These are phyloP conservation scores for Melitaea athalia DNA, from an alignment of 2,888 invertebrate species.

Conservation along the genomic window DNA sequence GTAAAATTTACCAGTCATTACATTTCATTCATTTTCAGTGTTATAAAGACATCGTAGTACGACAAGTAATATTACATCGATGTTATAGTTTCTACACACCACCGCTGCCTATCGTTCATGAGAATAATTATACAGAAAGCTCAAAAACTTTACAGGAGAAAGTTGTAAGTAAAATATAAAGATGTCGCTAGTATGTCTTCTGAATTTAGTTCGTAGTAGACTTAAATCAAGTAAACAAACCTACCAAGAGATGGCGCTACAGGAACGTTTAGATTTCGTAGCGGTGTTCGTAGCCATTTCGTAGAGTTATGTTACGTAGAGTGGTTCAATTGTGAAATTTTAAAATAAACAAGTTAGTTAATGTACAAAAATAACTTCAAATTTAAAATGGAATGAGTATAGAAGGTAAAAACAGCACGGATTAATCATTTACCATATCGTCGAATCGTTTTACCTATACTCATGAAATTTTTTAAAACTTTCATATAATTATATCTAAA, in stretches of 20 bases:
- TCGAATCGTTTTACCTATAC: too few species aligned
- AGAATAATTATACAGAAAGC: neutral
- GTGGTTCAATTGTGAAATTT: neutral
- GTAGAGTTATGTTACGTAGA: constrained; percentile 1
- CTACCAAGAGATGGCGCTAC: constrained; percentile 23
- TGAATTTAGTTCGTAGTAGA: neutral
- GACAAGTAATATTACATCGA: constrained; percentile 15
- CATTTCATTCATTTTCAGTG: constrained; percentile 21
- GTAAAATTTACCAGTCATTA: constrained; percentile 21
- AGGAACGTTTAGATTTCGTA: neutral
- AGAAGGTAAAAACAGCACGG: too few species aligned
- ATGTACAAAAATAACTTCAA: neutral
- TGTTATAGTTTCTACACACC: neutral
- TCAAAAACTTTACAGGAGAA: constrained; percentile 3
- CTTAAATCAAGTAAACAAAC: neutral
- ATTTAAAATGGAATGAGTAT: too few species aligned
- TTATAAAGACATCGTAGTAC: constrained; percentile 15
- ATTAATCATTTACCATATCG: too few species aligned
- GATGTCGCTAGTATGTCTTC: constrained; percentile 13
- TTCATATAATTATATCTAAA: too few species aligned
- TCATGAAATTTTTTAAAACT: too few species aligned
- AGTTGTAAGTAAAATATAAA: neutral
- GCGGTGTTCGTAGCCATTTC: constrained; percentile 17
- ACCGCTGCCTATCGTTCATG: constrained; percentile 12
- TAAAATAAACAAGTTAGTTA: neutral